phyloP scores from a whole-genome alignment of 1,140 invertebrate species.

The Marisa cornuarietis region DNA sequence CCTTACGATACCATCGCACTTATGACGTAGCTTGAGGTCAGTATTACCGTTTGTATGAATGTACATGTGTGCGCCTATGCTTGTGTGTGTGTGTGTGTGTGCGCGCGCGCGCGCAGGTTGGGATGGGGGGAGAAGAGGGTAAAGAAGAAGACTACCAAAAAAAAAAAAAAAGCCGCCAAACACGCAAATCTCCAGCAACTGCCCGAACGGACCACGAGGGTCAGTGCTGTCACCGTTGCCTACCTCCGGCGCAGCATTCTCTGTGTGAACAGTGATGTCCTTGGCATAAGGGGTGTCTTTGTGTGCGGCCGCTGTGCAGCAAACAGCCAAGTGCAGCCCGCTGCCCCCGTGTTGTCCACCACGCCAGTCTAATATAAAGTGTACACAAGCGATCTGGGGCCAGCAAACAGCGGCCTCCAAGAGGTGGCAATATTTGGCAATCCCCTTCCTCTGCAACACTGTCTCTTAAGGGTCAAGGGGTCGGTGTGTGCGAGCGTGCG shows the following conservation, averaged over 20 bases:
- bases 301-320: not conserved
- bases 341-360: not conserved
- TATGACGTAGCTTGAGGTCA: too few relatives aligned
- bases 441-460: too few relatives aligned
- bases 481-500: too few relatives aligned
- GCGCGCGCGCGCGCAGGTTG: too few relatives aligned
- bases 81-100: too few relatives aligned
- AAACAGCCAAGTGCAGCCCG: slow-evolving; percentile 14
- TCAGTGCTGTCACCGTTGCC: too few relatives aligned
- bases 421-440: slow-evolving; percentile 6
- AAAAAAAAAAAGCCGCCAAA: not conserved
- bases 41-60: too few relatives aligned
- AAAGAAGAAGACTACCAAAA: not conserved
- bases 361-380: slow-evolving; percentile 6
- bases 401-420: not conserved
- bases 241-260: not conserved
- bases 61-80: too few relatives aligned
- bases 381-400: not conserved
- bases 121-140: not conserved
- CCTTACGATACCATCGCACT: too few relatives aligned
- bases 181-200: not conserved
- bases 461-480: too few relatives aligned
- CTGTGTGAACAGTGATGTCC: not conserved
- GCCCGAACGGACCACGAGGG: too few relatives aligned
- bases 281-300: not conserved